Evolutionary conservation across 2,113 vertebrate species (phyloP), one percentile per base, ranked within the genome.

Genomic region (Pteruthius melanotis): DNA sequence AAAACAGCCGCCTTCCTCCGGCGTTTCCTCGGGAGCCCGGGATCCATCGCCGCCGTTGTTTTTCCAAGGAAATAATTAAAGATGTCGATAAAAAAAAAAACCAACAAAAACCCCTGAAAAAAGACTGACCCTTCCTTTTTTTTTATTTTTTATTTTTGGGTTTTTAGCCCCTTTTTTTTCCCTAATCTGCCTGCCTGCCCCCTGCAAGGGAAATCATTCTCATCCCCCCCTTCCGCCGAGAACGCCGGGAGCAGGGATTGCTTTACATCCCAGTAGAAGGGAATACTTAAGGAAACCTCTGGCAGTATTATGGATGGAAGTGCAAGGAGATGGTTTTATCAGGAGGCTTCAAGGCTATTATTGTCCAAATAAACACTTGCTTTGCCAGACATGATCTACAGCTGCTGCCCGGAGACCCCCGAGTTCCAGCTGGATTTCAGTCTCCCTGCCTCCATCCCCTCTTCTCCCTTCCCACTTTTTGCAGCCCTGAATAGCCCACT

Each of bases 31-130:
- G 66, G 83, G 87, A 92, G 68, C 72, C 81, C 87, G 14, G 88
- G 91, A 96, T 96, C 97, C 97, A 96, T 96, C 70, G 45, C 88
- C 47, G 49, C 27, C 42, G 88, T 91, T 98, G 97, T 98, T 98
- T 98, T 98, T 93, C 96, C 96, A 98, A 95, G 98, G 98, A 98
- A 98, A 98, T 98, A 94, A 98, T 99, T 98, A 98, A 97, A 98
- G 96, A 95, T 83, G 91, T 84, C 94, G 85, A 96, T 94, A 5
- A 57, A 50, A 63, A 65, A 93, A 91, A 88, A 70, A 21, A 49
- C 13, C 13, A 11, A 45, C 15, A 28, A 28, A 16, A 52, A 6
- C 39, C 39, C 13, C 30, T 64, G 53, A 97, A 94, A 95, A 96
- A 97, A 96, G 92, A 56, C 39, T 83, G 74, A 82, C 81, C 95